Evolutionary conservation across 2,113 vertebrate genomes (phyloP).

Genomic region (Salvelinus namaycush): DNA sequence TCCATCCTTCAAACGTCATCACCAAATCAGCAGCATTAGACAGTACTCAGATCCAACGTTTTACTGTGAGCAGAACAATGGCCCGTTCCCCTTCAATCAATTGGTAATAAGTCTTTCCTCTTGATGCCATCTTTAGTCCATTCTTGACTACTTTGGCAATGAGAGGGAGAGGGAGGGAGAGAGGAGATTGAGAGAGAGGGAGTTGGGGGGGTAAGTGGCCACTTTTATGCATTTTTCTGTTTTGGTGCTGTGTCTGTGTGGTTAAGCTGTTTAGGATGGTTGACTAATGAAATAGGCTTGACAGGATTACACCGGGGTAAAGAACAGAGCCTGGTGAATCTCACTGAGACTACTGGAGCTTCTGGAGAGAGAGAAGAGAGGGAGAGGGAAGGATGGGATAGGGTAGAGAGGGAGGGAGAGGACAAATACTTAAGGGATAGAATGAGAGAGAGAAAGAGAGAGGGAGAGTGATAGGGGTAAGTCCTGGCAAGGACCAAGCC

Average conservation of each 20-base stretch:
- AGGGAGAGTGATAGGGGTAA: slow-evolving; percentile 25
- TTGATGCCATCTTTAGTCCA: slow-evolving; percentile 80
- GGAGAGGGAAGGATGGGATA: slow-evolving; percentile 1
- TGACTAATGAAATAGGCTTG: slow-evolving; percentile 79
- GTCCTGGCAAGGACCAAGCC: slow-evolving; percentile 38
- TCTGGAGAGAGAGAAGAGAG: neutral
- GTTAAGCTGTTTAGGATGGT: slow-evolving; percentile 79
- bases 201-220: slow-evolving; percentile 46
- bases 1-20: slow-evolving; percentile 38
- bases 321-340: slow-evolving; percentile 74
- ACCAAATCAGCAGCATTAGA: slow-evolving; percentile 64
- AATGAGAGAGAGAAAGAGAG: slow-evolving; percentile 16
- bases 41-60: slow-evolving; percentile 65
- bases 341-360: slow-evolving; percentile 64
- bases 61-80: slow-evolving; percentile 71
- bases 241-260: slow-evolving; percentile 63
- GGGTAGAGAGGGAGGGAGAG: slow-evolving; percentile 44
- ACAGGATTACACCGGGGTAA: slow-evolving; percentile 77
- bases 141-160: slow-evolving; percentile 65
- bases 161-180: slow-evolving; percentile 22
- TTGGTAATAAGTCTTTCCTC: slow-evolving; percentile 78
- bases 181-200: slow-evolving; percentile 21
- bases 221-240: slow-evolving; percentile 49
- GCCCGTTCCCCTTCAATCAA: slow-evolving; percentile 70
- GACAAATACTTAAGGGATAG: neutral